Conservation (phyloP, 2,888 invertebrate genomes). For the Synergus itoensis region DNA sequence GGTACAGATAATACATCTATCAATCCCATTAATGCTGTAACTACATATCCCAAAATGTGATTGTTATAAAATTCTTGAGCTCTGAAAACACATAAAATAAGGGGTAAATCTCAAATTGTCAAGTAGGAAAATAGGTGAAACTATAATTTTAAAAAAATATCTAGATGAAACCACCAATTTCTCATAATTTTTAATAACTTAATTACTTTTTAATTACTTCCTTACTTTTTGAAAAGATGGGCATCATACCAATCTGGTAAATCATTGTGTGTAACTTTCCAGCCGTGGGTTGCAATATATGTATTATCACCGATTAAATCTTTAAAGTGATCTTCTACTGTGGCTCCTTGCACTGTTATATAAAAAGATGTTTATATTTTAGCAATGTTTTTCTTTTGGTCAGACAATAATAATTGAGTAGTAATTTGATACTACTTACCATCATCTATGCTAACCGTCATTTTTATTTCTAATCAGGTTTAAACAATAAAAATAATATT, state of each 20-base stretch:
- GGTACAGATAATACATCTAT: conserved; percentile 86
- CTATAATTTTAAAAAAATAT: background rate
- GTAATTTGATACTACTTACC: background rate
- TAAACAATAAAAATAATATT: background rate
- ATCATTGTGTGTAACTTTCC: conserved; percentile 66
- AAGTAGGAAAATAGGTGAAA: no score
- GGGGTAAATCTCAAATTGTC: no score
- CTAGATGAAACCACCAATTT: background rate
- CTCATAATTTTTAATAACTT: no score
- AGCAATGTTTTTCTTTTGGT: background rate
- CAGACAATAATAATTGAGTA: background rate
- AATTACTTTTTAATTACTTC: background rate
- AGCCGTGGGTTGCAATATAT: conserved; percentile 47
- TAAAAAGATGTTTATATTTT: background rate
- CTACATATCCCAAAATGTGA: conserved; percentile 83
- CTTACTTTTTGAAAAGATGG: conserved; percentile 78
- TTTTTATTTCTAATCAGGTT: background rate
- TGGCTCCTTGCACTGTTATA: conserved; percentile 57
- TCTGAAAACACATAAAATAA: conserved; percentile 68
- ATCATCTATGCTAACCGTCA: background rate
- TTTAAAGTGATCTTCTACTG: conserved; percentile 62
- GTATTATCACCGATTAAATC: conserved; percentile 49
- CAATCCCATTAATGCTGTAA: conserved; percentile 86
- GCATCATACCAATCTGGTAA: conserved; percentile 85
- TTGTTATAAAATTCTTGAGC: conserved; percentile 85